phyloP scores from a whole-genome alignment of 2,888 invertebrate genomes.

The Nephrotoma guestfalica region DNA sequence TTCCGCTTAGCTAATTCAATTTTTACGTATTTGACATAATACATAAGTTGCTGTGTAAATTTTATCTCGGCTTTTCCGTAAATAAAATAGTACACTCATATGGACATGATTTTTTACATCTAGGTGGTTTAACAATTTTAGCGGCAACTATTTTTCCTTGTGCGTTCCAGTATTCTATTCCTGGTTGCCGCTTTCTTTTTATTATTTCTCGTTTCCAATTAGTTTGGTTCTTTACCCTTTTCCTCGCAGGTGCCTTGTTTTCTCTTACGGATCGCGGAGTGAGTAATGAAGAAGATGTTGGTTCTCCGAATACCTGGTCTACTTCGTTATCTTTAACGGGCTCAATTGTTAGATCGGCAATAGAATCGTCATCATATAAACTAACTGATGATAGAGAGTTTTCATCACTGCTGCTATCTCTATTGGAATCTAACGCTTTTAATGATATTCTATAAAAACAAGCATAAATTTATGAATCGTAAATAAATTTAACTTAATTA shows the following conservation, averaged over 20 bases:
- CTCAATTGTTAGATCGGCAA: no score
- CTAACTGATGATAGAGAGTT: not conserved
- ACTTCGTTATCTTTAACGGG: not conserved
- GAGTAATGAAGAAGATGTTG: no score
- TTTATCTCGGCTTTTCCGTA: not conserved
- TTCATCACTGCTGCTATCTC: not conserved
- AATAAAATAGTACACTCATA: conserved; percentile 1
- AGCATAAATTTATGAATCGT: no score
- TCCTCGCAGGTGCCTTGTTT: no score
- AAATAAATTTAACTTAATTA: no score
- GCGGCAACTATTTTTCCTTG: no score
- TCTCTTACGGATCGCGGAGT: no score
- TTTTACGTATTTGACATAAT: not conserved
- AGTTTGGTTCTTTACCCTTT: no score
- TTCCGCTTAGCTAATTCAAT: not conserved
- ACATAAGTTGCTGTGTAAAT: not conserved
- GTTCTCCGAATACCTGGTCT: not conserved
- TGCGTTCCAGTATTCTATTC: no score
- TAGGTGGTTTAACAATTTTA: no score
- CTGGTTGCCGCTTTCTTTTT: no score
- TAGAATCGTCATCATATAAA: not conserved
- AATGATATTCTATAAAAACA: not conserved
- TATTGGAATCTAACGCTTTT: not conserved
- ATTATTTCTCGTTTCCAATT: no score
- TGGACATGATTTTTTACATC: not conserved